Percentiles rank a stretch among this genome's conserved stretches.
phyloP scores from a whole-genome alignment of 2,113 vertebrate species.

The Pachyramphus minor region DNA sequence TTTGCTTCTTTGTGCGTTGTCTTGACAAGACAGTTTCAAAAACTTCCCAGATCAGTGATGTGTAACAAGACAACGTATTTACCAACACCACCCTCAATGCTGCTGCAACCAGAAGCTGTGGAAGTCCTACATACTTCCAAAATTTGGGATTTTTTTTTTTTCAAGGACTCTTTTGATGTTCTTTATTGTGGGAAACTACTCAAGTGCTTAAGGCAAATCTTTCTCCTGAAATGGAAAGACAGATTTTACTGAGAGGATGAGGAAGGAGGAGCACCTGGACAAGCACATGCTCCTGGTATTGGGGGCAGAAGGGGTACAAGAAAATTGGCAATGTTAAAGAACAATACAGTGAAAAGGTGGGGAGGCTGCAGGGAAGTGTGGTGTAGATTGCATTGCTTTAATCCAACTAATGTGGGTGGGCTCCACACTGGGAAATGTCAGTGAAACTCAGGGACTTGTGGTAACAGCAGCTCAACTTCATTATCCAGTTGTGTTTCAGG shows the following conservation, averaged over 20 bases:
- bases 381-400: not conserved
- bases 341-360: not conserved
- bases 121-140: not conserved
- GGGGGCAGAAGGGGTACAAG: not conserved
- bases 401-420: fast-evolving
- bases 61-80: not conserved
- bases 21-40: not conserved
- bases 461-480: not conserved
- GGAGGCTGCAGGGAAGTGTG: fast-evolving
- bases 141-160: not conserved
- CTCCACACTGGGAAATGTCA: not conserved
- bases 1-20: not conserved
- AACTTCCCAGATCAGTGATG: not conserved
- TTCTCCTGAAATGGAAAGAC: not conserved
- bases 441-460: not conserved
- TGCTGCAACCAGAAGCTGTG: not conserved
- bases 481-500: not conserved
- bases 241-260: not conserved
- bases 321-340: not conserved
- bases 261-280: not conserved
- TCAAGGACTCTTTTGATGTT: not conserved
- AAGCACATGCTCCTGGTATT: not conserved
- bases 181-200: not conserved
- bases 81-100: not conserved
- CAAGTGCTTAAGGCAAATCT: not conserved